A percentile compares a stretch with the other conserved stretches of the same genome.
Evolutionary conservation across 2,113 vertebrate species (phyloP).

Genomic region (Daubentonia madagascariensis): DNA sequence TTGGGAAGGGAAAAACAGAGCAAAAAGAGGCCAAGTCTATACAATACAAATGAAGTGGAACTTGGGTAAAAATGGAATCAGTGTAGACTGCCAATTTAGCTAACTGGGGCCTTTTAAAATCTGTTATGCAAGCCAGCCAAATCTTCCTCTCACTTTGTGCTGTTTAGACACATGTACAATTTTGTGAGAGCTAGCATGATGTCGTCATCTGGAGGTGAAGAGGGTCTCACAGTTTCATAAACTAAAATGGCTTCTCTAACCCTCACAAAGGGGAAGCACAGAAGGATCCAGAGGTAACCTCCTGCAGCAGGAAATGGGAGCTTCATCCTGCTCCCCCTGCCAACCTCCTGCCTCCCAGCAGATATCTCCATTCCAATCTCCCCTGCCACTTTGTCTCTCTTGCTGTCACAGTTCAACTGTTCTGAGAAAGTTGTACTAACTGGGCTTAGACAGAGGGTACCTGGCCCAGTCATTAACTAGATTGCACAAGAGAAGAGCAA

Average conservation of each 20-base stretch:
- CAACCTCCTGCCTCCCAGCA: slow-evolving; percentile 64
- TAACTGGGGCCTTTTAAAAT: slow-evolving; percentile 46
- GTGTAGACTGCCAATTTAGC: slow-evolving; percentile 40
- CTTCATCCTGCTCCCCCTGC: slow-evolving; percentile 69
- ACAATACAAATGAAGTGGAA: slow-evolving; percentile 47
- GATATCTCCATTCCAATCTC: slow-evolving; percentile 69
- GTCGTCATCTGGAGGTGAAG: not conserved
- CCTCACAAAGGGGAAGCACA: slow-evolving; percentile 19
- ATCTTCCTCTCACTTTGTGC: slow-evolving; percentile 3
- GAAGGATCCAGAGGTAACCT: slow-evolving; percentile 61
- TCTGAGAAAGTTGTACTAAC: slow-evolving; percentile 46
- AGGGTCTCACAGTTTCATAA: slow-evolving; percentile 6
- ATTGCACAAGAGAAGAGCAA: not conserved
- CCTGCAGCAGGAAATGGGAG: slow-evolving; percentile 68
- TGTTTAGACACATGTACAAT: not conserved
- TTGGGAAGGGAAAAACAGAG: slow-evolving; percentile 39
- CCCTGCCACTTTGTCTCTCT: slow-evolving; percentile 43
- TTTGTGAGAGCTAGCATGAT: slow-evolving; percentile 21
- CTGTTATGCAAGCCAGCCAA: slow-evolving; percentile 40
- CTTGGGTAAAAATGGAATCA: slow-evolving; percentile 46
- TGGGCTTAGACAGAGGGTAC: slow-evolving; percentile 8
- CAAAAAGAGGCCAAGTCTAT: slow-evolving; percentile 2
- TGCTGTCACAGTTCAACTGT: slow-evolving; percentile 29
- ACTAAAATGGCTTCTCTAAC: slow-evolving; percentile 36
- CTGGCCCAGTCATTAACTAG: slow-evolving; percentile 16